Evolutionary conservation across 2,888 invertebrate species (phyloP), one percentile per base, ranked within the genome.

Genomic region (Sturmia bella): DNA sequence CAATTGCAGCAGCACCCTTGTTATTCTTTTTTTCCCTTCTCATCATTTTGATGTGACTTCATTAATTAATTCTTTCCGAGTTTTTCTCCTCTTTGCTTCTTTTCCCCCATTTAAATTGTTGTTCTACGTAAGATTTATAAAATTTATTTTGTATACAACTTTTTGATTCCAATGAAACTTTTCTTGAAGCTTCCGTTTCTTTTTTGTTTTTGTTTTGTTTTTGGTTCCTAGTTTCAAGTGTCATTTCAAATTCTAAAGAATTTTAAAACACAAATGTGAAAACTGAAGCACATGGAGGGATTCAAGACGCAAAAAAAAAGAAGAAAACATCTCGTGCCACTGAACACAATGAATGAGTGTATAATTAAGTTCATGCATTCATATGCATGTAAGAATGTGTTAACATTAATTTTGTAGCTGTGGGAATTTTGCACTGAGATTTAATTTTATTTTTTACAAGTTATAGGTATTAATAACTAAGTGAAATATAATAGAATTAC

Each of bases 241-340:
- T 27, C 52, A 70, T 80, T 75, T 68, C 32, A 52, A 9, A 57
- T 70, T 75, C 41, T 72, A 68, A 32, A 56, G 76, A 78, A 32
- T 70, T 70, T 52, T 17, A 41, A 39, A 61, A 41, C 50, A 48
- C 37, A 45, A 57, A 41, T 45, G 7, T 39, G 15, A 39, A 39
- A 52, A 43, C 41, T 27, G 1, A 41, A 21, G 66, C 50, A 52
- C 11, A 24, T 50, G 39, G 54, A 7, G 13, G 27, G 56, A 19
- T 41, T 59, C 43, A 43, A 41, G 24, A 63, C 13, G 12, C 11
- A 27, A 45, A 43, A 61, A 45, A 3, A 27, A 27, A 27, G 6
- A 27, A 27, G 32, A 32, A 7, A 32, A 32, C 5, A 32, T 32
- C 32, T 32, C 63, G 63, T 63, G 32, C 13, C 43, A 13, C 13